Evolutionary conservation across 2,888 invertebrate species (phyloP).

Genomic region (Scaptomyza cyrtandrae): DNA sequence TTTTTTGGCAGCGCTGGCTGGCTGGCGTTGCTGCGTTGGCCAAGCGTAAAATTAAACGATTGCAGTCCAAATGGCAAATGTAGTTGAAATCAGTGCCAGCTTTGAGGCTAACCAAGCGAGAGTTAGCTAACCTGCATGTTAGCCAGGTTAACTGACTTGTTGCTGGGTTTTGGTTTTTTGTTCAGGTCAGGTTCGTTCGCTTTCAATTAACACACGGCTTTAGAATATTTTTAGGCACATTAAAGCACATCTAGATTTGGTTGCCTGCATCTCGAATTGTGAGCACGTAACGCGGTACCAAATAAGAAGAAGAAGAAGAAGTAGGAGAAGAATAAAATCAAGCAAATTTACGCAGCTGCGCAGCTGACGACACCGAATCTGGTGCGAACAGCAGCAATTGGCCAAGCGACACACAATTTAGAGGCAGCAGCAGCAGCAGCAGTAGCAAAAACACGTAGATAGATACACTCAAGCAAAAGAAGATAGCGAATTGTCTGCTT

Average conservation of each 20-base stretch:
- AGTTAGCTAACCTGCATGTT: slow-evolving; percentile 4
- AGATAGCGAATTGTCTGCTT: not conserved
- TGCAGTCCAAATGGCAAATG: slow-evolving; percentile 46
- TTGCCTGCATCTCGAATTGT: slow-evolving; percentile 57
- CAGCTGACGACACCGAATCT: slow-evolving; percentile 35
- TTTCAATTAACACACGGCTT: slow-evolving; percentile 54
- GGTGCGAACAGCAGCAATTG: slow-evolving; percentile 43
- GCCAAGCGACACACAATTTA: slow-evolving; percentile 30
- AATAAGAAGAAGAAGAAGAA: slow-evolving; percentile 1
- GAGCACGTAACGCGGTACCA: slow-evolving; percentile 59
- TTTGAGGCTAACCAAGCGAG: slow-evolving; percentile 7
- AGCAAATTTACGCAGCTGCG: slow-evolving; percentile 58
- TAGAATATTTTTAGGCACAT: slow-evolving; percentile 29
- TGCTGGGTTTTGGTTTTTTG: slow-evolving; percentile 14
- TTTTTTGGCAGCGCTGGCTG: too few relatives aligned
- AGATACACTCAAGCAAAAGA: not conserved
- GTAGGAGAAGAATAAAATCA: slow-evolving; percentile 48
- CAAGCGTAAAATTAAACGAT: slow-evolving; percentile 71
- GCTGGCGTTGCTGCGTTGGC: slow-evolving; percentile 30
- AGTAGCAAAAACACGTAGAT: not conserved
- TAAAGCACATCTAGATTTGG: slow-evolving; percentile 32
- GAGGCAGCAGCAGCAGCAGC: not conserved
- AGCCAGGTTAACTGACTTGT: slow-evolving; percentile 46
- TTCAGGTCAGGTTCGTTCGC: slow-evolving; percentile 15
- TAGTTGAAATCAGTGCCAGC: slow-evolving; percentile 50